phyloP scores from a whole-genome alignment of 2,797 vertebrate species.

The Xyrichtys novacula region DNA sequence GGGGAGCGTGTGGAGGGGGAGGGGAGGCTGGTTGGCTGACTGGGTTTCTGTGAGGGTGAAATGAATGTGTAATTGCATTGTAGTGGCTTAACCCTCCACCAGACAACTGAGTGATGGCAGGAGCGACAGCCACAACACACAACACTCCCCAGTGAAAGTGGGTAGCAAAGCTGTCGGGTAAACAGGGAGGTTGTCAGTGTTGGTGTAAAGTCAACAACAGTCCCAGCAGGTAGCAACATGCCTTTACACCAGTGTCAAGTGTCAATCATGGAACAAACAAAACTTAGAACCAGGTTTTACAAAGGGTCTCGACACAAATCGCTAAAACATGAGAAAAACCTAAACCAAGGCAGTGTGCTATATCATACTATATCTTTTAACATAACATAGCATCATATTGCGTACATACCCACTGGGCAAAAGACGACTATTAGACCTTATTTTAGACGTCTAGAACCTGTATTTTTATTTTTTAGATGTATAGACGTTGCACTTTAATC shows the following conservation, averaged over 20 bases:
- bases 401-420: no score
- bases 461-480: no score
- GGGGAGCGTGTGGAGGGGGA: conserved; percentile 41
- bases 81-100: conserved; percentile 74
- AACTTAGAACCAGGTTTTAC: neutral
- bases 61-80: conserved; percentile 83
- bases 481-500: no score
- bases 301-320: neutral
- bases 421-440: no score
- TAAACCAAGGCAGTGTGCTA: no score
- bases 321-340: no score
- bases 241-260: conserved; percentile 18
- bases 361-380: no score
- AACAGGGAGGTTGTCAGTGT: conserved; percentile 48
- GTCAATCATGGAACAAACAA: conserved; percentile 24
- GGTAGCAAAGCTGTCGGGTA: conserved; percentile 29
- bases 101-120: conserved; percentile 69
- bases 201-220: conserved; percentile 7
- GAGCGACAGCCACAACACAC: conserved; percentile 47
- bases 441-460: no score
- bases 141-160: conserved; percentile 31
- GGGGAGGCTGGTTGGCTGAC: conserved; percentile 51
- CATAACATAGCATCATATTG: no score
- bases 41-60: conserved; percentile 67
- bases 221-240: conserved; percentile 28